Evolutionary conservation across 2,797 vertebrate species (phyloP), one percentile per base, ranked within the genome.

Genomic region (Cottoperca gobio): DNA sequence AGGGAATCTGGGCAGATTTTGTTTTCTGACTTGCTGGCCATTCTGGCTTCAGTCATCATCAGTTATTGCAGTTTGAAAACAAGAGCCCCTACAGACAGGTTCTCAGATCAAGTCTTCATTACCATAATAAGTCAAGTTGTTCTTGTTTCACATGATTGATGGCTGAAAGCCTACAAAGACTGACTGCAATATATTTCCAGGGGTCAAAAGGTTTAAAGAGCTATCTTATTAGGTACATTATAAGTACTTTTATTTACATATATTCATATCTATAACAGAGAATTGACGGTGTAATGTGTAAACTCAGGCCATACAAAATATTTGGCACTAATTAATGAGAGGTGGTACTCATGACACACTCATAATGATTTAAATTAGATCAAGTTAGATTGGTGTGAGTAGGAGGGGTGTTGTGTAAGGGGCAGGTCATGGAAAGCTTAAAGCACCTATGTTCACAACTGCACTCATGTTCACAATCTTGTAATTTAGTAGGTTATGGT

Each of bases 301-400:
- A 93, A 92, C 87, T 78, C 83, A 92, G 77, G 84, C 82, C 86
- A 78, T 92, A 92, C n/a, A 94, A 94, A 94, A 92, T 87, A 91
- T 94, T 95, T 95, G 94, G 93, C 93, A 93, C 94, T 90, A 88
- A 91, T 90, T 84, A 80, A 91, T 84, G 80, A 84, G 67, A 82
- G 64, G 84, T 73, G 85, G 76, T 50, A 83, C 45, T 91, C 55
- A 91, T 91, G 89, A 90, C 91, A 94, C 90, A 82, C 87, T 75
- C 73, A 89, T 69, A 65, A 73, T 13, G 83, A 82, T 79, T 85
- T 88, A 74, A 63, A 80, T 72, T n/a, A n/a, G n/a, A 70, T 57
- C 70, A 72, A 72, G 49, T 66, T 35, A 37, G 63, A 71, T 83
- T 58, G 8, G 55, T n/a, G 52, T 24, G 66, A 46, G 67, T 61